A percentile compares a stretch with the other conserved stretches of the same genome.
These are phyloP conservation scores for Chelonus formosanus DNA, from an alignment of 2,888 invertebrate genomes.

Conservation along the genomic window DNA sequence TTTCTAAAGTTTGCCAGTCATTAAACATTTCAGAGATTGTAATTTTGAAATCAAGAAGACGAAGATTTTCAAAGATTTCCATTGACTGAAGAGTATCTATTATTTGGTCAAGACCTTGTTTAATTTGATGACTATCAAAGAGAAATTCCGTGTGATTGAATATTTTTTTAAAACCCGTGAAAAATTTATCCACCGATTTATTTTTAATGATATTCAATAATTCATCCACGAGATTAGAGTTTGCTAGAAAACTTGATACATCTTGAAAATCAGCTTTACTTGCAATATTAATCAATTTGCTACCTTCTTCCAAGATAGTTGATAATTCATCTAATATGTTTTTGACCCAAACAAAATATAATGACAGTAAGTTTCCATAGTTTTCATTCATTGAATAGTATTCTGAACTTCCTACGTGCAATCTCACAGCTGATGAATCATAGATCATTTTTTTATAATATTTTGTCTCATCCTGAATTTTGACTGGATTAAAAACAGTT, in stretches of 20 bases:
- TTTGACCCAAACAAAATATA: constrained; percentile 67
- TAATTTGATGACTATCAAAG: constrained; percentile 58
- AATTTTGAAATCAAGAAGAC: constrained; percentile 66
- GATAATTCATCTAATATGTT: constrained; percentile 65
- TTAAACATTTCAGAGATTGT: constrained; percentile 56
- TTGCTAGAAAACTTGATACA: constrained; percentile 54
- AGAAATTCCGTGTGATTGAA: constrained; percentile 66
- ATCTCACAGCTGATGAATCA: too few species aligned
- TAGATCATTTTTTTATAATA: too few species aligned
- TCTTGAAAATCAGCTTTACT: constrained; percentile 65
- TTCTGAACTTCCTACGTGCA: too few species aligned
- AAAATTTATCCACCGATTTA: constrained; percentile 65
- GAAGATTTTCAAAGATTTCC: constrained; percentile 66
- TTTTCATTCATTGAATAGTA: too few species aligned
- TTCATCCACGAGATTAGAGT: constrained; percentile 64
- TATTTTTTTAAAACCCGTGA: constrained; percentile 66
- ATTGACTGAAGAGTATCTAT: constrained; percentile 64
- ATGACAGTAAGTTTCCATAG: constrained; percentile 50
- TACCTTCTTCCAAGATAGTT: constrained; percentile 62
- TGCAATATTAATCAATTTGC: constrained; percentile 65
- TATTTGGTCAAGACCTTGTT: constrained; percentile 64
- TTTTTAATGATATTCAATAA: constrained; percentile 66
- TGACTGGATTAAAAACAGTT: too few species aligned
- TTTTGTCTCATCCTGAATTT: too few species aligned
- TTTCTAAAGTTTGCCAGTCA: constrained; percentile 56